Evolutionary conservation across 2,113 vertebrate species (phyloP), one percentile per base, ranked within the genome.

Genomic region (Triplophysa dalaica): DNA sequence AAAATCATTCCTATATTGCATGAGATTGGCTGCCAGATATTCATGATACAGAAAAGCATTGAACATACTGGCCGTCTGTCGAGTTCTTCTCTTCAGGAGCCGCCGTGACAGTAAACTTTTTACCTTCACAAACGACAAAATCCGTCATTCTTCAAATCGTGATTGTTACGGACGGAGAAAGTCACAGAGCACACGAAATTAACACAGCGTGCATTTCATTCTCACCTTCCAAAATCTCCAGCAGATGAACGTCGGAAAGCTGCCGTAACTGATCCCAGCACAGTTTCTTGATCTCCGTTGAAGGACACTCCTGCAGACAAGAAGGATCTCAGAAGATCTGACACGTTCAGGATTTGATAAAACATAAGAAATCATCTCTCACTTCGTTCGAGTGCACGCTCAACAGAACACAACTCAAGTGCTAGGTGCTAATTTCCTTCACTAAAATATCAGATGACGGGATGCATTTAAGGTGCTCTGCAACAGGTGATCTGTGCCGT

Each of bases 211-310:
- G 60, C 17, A 75, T 8, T 33, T 19, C n/a, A 24, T 19, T 58
- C 12, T 91, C 92, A 99, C 97, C 97, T 87, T 95, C 94, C 83
- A 98, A 91, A 86, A 99, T 98, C 90, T 94, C 95, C 85, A 94
- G 85, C 2, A 98, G 89, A 68, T 94, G 95, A 84, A 91, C 95
- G 87, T 97, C 94, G 17, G 94, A 94, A 77, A 98, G 90, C 26
- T 94, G 90, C 65, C 96, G 94, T 91, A 99, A 90, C 56, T 98
- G 97, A 83, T 98, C 96, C 91, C 94, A 92, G 85, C 97, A 99
- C 58, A 99, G 92, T 29, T 86, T 93, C 91, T 95, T 95, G 84
- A 99, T 97, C 92, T 98, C 97, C 0, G 95, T 94, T 87, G 95
- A 87, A 74, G 92, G 93, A 88, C 93, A 96, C 77, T 88, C 94